A percentile compares a stretch with the other conserved stretches of the same genome.
These are phyloP conservation scores for Papilio glaucus DNA, from an alignment of 1,140 invertebrate genomes.

Conservation along the genomic window DNA sequence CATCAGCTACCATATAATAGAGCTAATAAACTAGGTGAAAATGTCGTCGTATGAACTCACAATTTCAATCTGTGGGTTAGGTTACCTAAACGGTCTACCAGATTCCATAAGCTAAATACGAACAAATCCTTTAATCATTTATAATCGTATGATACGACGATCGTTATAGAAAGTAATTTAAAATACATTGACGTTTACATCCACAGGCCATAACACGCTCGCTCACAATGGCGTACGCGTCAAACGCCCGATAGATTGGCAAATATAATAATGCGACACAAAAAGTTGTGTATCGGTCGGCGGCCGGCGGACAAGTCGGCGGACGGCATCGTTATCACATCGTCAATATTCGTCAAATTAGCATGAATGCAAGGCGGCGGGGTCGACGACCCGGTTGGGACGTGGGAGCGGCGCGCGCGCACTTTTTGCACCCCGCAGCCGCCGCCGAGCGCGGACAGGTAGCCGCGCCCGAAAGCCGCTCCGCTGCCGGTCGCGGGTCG, in stretches of 20 bases:
- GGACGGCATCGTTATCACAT: slow-evolving; percentile 48
- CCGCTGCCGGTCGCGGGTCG: background rate
- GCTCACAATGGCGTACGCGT: background rate
- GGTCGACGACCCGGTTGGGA: slow-evolving; percentile 52
- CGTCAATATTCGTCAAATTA: slow-evolving; percentile 60
- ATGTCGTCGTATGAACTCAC: no score
- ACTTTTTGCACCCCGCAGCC: slow-evolving; percentile 45
- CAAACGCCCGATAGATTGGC: slow-evolving; percentile 20
- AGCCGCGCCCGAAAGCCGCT: slow-evolving; percentile 13
- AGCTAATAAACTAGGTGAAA: no score
- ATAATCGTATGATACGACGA: no score
- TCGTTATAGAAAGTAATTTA: background rate
- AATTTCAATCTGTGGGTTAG: no score
- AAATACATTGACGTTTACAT: background rate
- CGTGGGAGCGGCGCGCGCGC: slow-evolving; percentile 55
- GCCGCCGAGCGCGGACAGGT: slow-evolving; percentile 8
- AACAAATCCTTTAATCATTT: no score
- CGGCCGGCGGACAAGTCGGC: slow-evolving; percentile 11
- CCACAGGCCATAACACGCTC: background rate
- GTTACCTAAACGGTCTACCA: no score
- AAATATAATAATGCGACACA: slow-evolving; percentile 24
- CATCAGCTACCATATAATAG: no score
- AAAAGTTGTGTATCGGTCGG: slow-evolving; percentile 1
- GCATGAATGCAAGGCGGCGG: slow-evolving; percentile 50
- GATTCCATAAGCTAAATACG: no score